Conservation (phyloP, 2,797 vertebrate genomes). For the Sebastiscus tertius region DNA sequence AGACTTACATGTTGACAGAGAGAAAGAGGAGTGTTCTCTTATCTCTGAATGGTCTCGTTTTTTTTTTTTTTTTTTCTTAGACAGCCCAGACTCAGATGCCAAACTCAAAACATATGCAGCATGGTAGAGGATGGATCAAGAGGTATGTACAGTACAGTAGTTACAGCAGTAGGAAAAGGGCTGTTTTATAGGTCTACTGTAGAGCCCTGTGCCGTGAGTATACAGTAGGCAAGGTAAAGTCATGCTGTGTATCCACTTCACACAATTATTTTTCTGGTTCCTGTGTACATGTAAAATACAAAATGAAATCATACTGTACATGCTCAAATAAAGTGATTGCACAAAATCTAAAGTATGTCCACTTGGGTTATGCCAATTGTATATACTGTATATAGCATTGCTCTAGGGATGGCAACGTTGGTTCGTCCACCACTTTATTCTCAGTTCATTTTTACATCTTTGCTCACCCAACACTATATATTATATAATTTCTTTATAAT, state of each 20-base stretch:
- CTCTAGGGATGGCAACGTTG: background rate
- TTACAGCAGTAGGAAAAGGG: conserved; percentile 9
- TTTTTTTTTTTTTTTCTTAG: conserved; percentile 40
- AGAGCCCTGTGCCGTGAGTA: background rate
- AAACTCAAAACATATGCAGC: conserved; percentile 72
- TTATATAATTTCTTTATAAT: background rate
- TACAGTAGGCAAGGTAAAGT: background rate
- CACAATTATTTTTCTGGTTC: background rate
- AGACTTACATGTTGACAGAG: conserved; percentile 81
- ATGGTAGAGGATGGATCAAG: conserved; percentile 41
- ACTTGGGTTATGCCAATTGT: background rate
- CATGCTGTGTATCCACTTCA: background rate
- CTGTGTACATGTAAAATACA: background rate
- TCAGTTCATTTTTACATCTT: background rate
- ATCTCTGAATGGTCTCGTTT: conserved; percentile 67
- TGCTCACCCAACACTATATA: background rate
- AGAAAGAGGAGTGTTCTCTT: conserved; percentile 70
- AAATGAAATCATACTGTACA: background rate
- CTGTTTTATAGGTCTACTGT: background rate
- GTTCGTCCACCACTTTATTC: background rate
- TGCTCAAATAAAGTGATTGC: background rate
- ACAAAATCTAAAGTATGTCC: background rate
- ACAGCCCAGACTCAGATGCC: conserved; percentile 64
- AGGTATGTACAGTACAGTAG: conserved; percentile 28
- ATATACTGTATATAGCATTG: background rate